Percentiles rank a stretch among this genome's conserved stretches.
These are phyloP conservation scores for Thaleichthys pacificus DNA, from an alignment of 2,797 vertebrate species.

Conservation along the genomic window DNA sequence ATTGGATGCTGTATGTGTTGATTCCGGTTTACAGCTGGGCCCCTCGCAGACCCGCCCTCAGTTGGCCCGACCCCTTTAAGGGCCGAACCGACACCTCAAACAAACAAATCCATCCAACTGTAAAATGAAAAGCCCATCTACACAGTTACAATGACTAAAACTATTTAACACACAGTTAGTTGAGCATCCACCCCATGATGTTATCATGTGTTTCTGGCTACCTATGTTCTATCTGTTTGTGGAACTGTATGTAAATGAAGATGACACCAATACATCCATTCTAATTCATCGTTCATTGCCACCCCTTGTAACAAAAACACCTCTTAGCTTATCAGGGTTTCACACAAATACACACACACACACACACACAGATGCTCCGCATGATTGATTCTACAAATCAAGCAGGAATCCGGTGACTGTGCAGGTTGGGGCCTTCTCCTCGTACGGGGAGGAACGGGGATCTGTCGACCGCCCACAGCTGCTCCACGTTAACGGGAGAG, in stretches of 20 bases:
- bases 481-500: background rate
- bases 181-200: too few relatives aligned
- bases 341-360: constrained; percentile 7
- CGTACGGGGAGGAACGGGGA: background rate
- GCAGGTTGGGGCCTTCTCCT: constrained; percentile 4
- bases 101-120: background rate
- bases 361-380: constrained; percentile 19
- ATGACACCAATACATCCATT: too few relatives aligned
- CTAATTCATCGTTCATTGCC: too few relatives aligned
- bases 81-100: background rate
- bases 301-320: background rate
- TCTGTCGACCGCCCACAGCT: constrained; percentile 1
- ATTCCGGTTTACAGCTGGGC: constrained; percentile 26
- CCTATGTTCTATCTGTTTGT: too few relatives aligned
- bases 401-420: constrained; percentile 26
- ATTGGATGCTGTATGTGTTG: constrained; percentile 16
- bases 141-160: background rate
- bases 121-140: too few relatives aligned
- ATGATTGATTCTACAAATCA: constrained; percentile 36
- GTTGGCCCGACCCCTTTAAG: background rate
- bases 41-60: background rate
- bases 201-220: too few relatives aligned
- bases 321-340: background rate
- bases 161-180: too few relatives aligned
- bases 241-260: too few relatives aligned